Evolutionary conservation across 2,797 vertebrate species (phyloP).

Genomic region (Eidolon dupreanum): DNA sequence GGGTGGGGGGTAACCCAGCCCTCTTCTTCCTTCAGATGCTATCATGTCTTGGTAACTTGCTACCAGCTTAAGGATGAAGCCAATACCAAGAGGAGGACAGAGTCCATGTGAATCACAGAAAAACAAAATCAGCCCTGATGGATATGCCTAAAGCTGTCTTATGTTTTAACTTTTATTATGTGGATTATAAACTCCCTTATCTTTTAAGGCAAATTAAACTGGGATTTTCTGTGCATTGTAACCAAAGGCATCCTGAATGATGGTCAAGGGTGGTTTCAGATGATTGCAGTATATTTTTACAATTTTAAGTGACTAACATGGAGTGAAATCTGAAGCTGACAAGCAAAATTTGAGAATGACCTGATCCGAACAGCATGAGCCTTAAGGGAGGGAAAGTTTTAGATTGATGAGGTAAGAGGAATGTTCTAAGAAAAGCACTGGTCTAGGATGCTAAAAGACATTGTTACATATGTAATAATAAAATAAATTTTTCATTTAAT

Average conservation of each 20-base stretch:
- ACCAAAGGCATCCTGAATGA: not conserved
- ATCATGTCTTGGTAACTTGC: not conserved
- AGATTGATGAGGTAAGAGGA: not conserved
- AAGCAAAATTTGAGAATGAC: not conserved
- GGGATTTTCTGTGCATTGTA: not conserved
- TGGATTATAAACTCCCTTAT: not conserved
- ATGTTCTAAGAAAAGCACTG: not conserved
- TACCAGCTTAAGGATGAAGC: not conserved
- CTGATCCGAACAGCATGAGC: not conserved
- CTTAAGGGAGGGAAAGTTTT: not conserved
- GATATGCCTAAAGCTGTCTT: not conserved
- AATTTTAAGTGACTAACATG: not conserved
- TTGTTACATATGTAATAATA: not conserved
- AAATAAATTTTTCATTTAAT: not conserved
- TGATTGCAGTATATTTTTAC: not conserved
- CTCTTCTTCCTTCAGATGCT: not conserved
- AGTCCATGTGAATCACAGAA: not conserved
- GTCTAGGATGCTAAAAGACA: not conserved
- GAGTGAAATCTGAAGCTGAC: not conserved
- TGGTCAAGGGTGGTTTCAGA: not conserved
- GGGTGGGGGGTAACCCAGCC: not conserved
- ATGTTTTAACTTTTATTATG: not conserved
- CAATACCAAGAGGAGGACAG: not conserved
- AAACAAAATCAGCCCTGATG: not conserved
- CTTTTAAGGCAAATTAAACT: constrained; percentile 28